A percentile compares a stretch with the other conserved stretches of the same genome.
These are phyloP conservation scores for Ctenomys sociabilis DNA, from an alignment of 2,113 vertebrate species.

Conservation along the genomic window DNA sequence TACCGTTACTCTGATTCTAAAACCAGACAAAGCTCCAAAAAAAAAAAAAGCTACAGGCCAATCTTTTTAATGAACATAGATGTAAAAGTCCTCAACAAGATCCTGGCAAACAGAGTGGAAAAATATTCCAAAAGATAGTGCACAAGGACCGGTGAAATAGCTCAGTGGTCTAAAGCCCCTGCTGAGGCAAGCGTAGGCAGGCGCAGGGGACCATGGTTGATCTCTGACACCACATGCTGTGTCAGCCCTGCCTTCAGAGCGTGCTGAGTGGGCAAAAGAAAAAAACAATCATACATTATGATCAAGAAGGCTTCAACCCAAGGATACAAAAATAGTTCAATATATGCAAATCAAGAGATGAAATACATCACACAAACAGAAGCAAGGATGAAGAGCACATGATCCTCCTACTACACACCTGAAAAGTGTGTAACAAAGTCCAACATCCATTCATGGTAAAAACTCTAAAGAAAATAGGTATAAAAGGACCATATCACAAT, in stretches of 20 bases:
- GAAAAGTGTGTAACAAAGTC: not conserved
- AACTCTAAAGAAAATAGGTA: not conserved
- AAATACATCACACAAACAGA: not conserved
- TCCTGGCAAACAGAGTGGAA: not conserved
- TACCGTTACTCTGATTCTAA: not conserved
- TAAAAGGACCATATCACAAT: not conserved
- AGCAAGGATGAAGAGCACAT: not conserved
- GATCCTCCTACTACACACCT: not conserved
- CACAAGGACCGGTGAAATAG: no score
- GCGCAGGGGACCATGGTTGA: no score
- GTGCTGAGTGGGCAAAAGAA: no score
- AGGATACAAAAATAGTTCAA: not conserved
- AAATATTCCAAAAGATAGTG: not conserved
- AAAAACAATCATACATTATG: not conserved
- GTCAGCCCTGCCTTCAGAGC: no score
- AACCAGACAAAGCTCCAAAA: not conserved
- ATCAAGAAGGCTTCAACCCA: not conserved
- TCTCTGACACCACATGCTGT: no score
- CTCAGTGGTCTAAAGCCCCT: no score
- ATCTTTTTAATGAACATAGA: not conserved
- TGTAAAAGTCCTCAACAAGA: not conserved
- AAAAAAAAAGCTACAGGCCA: not conserved
- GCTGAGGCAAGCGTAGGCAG: no score
- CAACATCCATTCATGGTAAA: not conserved
- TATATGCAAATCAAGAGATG: not conserved